Conservation (phyloP, 1,140 invertebrate genomes). For the Cecropterus lyciades region DNA sequence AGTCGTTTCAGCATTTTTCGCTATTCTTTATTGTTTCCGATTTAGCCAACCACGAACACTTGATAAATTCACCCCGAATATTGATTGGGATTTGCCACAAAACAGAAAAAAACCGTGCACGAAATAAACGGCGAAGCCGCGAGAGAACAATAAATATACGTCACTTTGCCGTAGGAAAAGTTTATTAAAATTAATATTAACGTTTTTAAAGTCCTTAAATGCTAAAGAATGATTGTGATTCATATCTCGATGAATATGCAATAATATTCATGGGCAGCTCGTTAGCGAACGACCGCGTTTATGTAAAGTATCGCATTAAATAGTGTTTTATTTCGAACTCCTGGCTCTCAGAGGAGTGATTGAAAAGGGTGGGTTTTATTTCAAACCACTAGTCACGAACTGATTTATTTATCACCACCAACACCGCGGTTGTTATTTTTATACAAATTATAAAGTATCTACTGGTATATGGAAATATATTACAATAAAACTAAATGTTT, state of each 20-base stretch:
- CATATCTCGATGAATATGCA: slow-evolving; percentile 72
- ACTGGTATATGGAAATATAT: too few species aligned
- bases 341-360: slow-evolving; percentile 10
- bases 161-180: background rate
- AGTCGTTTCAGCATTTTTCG: too few species aligned
- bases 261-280: slow-evolving; percentile 71
- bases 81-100: too few species aligned
- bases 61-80: too few species aligned
- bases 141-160: too few species aligned
- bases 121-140: too few species aligned
- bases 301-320: slow-evolving; percentile 64
- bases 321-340: slow-evolving; percentile 37
- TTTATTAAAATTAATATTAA: slow-evolving; percentile 16
- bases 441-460: too few species aligned
- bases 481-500: too few species aligned
- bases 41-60: too few species aligned
- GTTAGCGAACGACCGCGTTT: slow-evolving; percentile 61
- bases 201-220: slow-evolving; percentile 52
- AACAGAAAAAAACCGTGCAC: too few species aligned
- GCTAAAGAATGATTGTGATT: slow-evolving; percentile 69
- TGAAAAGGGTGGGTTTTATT: slow-evolving; percentile 10
- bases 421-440: too few species aligned
- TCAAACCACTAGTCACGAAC: slow-evolving; percentile 5
- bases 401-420: background rate
- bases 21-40: too few species aligned